Evolutionary conservation across 2,113 vertebrate species (phyloP).

Genomic region (Chunga burmeisteri): DNA sequence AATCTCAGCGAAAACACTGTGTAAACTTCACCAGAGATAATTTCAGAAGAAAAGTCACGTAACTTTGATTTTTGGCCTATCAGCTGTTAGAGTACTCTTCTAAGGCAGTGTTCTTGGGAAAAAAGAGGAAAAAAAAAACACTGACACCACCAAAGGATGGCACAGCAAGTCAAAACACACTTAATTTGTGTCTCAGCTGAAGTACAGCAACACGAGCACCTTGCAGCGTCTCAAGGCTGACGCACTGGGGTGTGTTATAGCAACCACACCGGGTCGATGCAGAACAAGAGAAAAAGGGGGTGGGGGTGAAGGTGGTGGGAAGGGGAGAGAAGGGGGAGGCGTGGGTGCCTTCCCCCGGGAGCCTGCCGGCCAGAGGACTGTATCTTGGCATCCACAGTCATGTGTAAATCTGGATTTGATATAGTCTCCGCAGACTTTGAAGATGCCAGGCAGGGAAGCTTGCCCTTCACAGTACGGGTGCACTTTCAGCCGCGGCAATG

Average conservation of each 20-base stretch:
- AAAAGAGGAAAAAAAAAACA: background rate
- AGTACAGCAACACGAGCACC: background rate
- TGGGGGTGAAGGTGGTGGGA: background rate
- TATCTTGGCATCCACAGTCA: background rate
- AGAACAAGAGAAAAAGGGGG: background rate
- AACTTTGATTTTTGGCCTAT: background rate
- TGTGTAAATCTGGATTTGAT: background rate
- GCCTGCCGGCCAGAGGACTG: background rate
- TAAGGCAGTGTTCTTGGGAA: background rate
- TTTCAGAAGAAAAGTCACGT: background rate
- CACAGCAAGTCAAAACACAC: background rate
- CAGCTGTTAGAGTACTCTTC: background rate
- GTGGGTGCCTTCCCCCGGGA: background rate
- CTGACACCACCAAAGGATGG: background rate
- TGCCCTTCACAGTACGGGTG: conserved; percentile 39
- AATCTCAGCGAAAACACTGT: background rate
- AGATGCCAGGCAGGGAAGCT: conserved; percentile 12
- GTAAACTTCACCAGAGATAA: background rate
- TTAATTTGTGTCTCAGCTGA: background rate
- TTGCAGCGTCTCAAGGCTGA: background rate
- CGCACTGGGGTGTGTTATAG: background rate
- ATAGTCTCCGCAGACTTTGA: background rate
- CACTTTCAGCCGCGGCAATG: background rate
- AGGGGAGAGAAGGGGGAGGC: background rate
- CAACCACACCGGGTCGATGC: background rate